These are phyloP conservation scores for Numenius phaeopus DNA, from an alignment of 2,797 vertebrate species.

Conservation along the genomic window DNA sequence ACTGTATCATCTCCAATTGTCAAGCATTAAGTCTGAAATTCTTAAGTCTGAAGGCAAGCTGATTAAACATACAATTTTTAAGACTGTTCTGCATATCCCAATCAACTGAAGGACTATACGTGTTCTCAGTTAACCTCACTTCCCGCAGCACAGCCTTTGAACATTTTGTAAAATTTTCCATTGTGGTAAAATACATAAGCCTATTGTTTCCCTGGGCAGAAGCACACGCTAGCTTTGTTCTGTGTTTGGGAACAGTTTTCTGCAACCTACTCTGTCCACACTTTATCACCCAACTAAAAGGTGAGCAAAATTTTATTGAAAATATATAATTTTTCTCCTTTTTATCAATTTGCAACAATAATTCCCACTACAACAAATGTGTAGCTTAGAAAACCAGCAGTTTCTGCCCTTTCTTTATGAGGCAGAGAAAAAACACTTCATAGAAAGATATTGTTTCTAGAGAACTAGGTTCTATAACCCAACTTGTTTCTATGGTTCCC, in stretches of 20 bases:
- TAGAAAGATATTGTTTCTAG: neutral
- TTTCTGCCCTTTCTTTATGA: neutral
- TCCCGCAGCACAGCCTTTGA: neutral
- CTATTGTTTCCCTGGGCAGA: neutral
- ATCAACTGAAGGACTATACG: neutral
- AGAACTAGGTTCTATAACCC: neutral
- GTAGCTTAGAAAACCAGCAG: neutral
- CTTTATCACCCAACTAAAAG: neutral
- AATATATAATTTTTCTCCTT: neutral
- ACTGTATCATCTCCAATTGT: neutral
- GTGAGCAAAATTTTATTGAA: neutral
- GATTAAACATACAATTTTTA: neutral
- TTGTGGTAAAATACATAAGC: neutral
- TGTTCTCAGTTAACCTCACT: neutral
- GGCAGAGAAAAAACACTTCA: neutral
- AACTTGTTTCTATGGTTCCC: rapidly evolving
- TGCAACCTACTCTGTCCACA: neutral
- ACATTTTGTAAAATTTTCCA: neutral
- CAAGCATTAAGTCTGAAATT: neutral
- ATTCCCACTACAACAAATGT: neutral
- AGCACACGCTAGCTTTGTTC: neutral
- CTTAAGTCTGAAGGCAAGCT: neutral
- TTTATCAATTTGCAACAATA: neutral
- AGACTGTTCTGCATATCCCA: neutral
- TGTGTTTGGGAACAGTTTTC: neutral